A percentile compares a stretch with the other conserved stretches of the same genome.
Conservation (phyloP, 2,888 invertebrate species). For the Polietes domitor region DNA sequence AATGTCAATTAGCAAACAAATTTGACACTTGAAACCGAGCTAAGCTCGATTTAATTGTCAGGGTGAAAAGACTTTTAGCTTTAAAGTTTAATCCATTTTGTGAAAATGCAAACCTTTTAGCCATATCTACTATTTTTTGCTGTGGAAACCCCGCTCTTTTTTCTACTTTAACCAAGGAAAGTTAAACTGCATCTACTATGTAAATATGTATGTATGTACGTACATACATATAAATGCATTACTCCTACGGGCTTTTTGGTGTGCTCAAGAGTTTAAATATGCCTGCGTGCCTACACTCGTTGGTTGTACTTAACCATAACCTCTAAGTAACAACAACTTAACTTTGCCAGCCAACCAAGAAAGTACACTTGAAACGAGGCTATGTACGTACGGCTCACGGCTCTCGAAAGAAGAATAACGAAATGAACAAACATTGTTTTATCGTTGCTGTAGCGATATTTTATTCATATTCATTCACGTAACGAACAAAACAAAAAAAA, state of each 20-base stretch:
- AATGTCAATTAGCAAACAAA: no score
- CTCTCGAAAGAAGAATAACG: constrained; percentile 50
- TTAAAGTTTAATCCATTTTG: neutral
- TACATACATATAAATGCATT: neutral
- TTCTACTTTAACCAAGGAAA: neutral
- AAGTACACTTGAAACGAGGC: constrained; percentile 62
- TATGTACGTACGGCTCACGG: constrained; percentile 47
- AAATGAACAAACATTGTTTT: constrained; percentile 54
- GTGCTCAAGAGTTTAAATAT: constrained; percentile 36
- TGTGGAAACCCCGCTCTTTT: neutral
- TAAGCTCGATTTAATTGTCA: no score
- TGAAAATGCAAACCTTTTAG: neutral
- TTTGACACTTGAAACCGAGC: no score
- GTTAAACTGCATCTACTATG: neutral
- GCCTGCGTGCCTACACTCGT: constrained; percentile 12
- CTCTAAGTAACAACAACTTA: constrained; percentile 29
- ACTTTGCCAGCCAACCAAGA: constrained; percentile 28
- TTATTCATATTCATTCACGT: constrained; percentile 33
- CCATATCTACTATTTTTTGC: neutral
- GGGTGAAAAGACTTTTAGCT: no score
- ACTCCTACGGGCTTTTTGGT: constrained; percentile 24
- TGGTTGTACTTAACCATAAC: constrained; percentile 24
- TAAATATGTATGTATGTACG: neutral
- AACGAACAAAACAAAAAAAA: constrained; percentile 45
- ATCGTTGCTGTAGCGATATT: constrained; percentile 32